A percentile compares a stretch with the other conserved stretches of the same genome.
These are phyloP conservation scores for Leucosticte australis DNA, from an alignment of 2,113 vertebrate genomes.

Conservation along the genomic window DNA sequence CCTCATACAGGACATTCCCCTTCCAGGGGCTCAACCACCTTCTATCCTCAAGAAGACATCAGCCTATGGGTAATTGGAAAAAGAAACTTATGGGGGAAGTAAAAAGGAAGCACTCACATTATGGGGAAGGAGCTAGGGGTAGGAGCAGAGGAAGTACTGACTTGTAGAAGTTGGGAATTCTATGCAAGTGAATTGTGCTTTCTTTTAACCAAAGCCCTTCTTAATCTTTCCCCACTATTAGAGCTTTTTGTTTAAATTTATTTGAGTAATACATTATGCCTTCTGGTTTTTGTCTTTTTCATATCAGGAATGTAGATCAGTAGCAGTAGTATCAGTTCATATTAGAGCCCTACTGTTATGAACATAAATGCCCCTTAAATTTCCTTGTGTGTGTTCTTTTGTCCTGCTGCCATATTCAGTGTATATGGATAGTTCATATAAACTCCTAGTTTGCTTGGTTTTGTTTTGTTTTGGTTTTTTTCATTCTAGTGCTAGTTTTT, in stretches of 20 bases:
- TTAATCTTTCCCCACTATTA: neutral
- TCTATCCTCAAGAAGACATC: slow-evolving; percentile 96
- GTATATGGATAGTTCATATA: neutral
- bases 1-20: slow-evolving; percentile 95
- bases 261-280: neutral
- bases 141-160: neutral
- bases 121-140: neutral
- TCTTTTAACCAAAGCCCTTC: neutral
- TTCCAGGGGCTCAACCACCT: slow-evolving; percentile 96
- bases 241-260: neutral
- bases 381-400: neutral
- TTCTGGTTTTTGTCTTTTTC: neutral
- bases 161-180: neutral
- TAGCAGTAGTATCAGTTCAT: no score
- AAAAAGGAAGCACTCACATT: neutral
- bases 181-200: neutral
- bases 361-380: neutral
- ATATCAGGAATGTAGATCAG: neutral
- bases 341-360: neutral
- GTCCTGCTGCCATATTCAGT: neutral
- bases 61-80: slow-evolving; percentile 82
- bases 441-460: neutral
- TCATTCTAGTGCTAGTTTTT: neutral
- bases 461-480: neutral
- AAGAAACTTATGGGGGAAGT: neutral